Conservation (phyloP, 1,140 invertebrate genomes). For the Harpegnathos saltator region DNA sequence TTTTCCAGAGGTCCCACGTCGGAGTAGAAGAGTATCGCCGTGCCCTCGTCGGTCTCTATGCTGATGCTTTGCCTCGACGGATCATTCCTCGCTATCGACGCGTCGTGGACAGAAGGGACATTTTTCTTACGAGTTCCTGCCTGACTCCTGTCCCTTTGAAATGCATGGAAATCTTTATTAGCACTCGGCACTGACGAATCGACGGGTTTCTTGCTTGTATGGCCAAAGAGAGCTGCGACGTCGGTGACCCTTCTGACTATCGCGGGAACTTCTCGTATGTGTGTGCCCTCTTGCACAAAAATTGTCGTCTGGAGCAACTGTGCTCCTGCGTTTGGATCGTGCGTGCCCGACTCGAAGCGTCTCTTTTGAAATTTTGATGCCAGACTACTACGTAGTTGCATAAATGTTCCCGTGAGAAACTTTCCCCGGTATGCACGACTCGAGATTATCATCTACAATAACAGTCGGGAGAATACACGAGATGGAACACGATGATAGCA, state of each 20-base stretch:
- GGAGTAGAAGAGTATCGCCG: conserved; percentile 73
- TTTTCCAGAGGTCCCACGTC: conserved; percentile 77
- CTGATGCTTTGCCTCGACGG: conserved; percentile 63
- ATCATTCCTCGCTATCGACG: conserved; percentile 30
- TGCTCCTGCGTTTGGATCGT: conserved; percentile 14
- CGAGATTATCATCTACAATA: conserved; percentile 64
- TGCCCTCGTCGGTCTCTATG: conserved; percentile 77
- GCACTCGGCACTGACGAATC: not conserved
- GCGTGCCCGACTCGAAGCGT: conserved; percentile 69
- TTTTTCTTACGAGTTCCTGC: too few species aligned
- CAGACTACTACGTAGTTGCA: not conserved
- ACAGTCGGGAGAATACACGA: conserved; percentile 52
- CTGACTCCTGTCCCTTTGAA: conserved; percentile 40
- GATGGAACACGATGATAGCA: not conserved
- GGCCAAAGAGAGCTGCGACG: conserved; percentile 56
- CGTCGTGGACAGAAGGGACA: not conserved
- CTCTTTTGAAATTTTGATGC: conserved; percentile 59
- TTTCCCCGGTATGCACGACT: conserved; percentile 58
- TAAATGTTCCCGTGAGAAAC: conserved; percentile 16
- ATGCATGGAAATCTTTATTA: conserved; percentile 8
- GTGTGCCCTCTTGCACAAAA: conserved; percentile 89
- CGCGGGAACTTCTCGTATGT: conserved; percentile 90
- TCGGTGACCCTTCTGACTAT: conserved; percentile 87
- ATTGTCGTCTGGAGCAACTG: conserved; percentile 85
- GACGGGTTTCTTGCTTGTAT: not conserved